Evolutionary conservation across 2,113 vertebrate genomes (phyloP), one percentile per base, ranked within the genome.

Genomic region (Mastomys coucha): DNA sequence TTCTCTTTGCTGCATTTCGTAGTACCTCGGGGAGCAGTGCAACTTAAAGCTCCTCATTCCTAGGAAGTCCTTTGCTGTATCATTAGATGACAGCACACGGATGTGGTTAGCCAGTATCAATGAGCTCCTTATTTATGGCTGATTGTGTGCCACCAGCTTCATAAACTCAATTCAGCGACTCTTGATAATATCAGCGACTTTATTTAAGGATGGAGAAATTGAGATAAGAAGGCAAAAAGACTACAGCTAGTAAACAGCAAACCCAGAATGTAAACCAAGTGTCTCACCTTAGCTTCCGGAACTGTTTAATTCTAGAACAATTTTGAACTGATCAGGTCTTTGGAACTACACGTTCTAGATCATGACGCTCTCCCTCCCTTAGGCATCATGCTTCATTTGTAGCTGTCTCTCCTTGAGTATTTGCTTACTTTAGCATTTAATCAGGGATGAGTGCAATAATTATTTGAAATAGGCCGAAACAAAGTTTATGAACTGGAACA

Each of bases 361-460:
- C 69, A 33, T 31, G 2, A 5, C 10, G 2, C 22, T 4, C 3
- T n/a, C 33, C 1, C 33, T 7, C 14, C 20, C 13, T 28, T 7
- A 26, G 49, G 4, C 24, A 10, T 2, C 10, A 22, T 39, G 42
- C 2, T 92, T 80, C 63, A 60, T 56, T 73, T 45, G 49, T 5
- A 77, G 39, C 17, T 89, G 17, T 3, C 7, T 73, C 2, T 95
- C 53, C 76, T 20, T 17, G 17, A 65, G 69, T 92, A 4, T 91
- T 86, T 93, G 12, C 84, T 96, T 90, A 20, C 42, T 72, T 91
- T 36, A n/a, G 22, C 70, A 17, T 89, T 88, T 85, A 58, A 36
- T 70, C n/a, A 87, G 75, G 36, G 80, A 70, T 69, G 33, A 63
- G 14, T 85, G n/a, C 51, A 91, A 14, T 65, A 33, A 53, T 65